Percentiles rank a stretch among this genome's conserved stretches.
Evolutionary conservation across 1,140 invertebrate species (phyloP).

Genomic region (Apis cerana): DNA sequence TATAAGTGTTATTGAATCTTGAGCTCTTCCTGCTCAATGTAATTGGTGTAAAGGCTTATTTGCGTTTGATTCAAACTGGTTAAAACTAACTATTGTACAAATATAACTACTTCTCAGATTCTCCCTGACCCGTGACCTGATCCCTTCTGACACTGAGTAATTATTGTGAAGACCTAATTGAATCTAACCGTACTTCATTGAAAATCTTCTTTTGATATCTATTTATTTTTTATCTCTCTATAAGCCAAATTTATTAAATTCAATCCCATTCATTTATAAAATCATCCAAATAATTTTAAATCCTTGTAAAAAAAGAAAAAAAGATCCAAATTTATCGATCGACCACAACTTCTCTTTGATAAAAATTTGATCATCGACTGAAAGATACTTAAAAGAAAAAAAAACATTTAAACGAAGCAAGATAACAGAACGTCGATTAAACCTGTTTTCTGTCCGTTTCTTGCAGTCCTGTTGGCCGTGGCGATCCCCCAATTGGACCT

Average conservation of each 20-base stretch:
- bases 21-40: background rate
- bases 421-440: background rate
- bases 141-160: background rate
- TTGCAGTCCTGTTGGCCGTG: conserved; percentile 88
- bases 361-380: too few species aligned
- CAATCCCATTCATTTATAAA: too few species aligned
- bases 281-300: too few species aligned
- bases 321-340: too few species aligned
- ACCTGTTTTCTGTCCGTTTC: background rate
- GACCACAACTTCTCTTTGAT: too few species aligned
- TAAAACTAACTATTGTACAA: background rate
- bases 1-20: background rate
- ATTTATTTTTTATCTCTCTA: background rate
- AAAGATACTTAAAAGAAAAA: too few species aligned
- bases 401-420: too few species aligned
- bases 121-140: conserved; percentile 1
- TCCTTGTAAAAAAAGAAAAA: too few species aligned
- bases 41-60: background rate
- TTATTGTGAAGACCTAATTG: conserved; percentile 1
- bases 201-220: background rate
- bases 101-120: background rate
- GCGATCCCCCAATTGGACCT: conserved; percentile 91
- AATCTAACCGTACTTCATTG: background rate
- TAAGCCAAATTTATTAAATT: too few species aligned
- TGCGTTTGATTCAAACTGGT: conserved; percentile 2